Conservation (phyloP, 2,113 vertebrate species). For the Sitta europaea region DNA sequence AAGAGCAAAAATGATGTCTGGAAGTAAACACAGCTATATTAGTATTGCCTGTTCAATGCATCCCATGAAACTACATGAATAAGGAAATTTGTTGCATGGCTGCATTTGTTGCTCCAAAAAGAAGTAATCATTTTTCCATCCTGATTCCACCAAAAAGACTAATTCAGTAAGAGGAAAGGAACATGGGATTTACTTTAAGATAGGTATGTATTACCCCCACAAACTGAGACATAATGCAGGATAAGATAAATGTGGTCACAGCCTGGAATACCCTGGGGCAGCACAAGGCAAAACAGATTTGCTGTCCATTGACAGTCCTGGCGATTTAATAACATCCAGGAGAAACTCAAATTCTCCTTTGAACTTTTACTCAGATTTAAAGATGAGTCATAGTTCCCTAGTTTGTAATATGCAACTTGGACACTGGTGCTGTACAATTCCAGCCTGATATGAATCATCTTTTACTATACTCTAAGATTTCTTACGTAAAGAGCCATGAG, state of each 20-base stretch:
- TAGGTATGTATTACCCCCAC: neutral
- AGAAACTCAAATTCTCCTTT: neutral
- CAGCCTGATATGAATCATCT: neutral
- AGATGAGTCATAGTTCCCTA: neutral
- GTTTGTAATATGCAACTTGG: neutral
- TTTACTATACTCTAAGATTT: neutral
- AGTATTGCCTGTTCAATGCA: neutral
- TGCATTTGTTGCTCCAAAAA: neutral
- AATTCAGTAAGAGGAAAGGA: neutral
- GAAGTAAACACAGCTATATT: neutral
- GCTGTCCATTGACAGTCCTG: neutral
- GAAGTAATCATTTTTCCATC: neutral
- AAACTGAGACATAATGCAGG: neutral
- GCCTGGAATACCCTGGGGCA: neutral
- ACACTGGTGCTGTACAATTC: neutral
- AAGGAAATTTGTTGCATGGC: neutral
- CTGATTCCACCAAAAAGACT: neutral
- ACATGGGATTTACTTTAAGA: neutral
- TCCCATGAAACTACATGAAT: neutral
- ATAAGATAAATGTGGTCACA: neutral
- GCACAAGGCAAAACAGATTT: neutral
- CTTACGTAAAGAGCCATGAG: neutral
- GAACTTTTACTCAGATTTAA: neutral
- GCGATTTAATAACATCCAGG: neutral
- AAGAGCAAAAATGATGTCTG: neutral